A percentile compares a stretch with the other conserved stretches of the same genome.
phyloP scores from a whole-genome alignment of 92 coral and sea anemone genomes.

The Epizoanthus scotinus region DNA sequence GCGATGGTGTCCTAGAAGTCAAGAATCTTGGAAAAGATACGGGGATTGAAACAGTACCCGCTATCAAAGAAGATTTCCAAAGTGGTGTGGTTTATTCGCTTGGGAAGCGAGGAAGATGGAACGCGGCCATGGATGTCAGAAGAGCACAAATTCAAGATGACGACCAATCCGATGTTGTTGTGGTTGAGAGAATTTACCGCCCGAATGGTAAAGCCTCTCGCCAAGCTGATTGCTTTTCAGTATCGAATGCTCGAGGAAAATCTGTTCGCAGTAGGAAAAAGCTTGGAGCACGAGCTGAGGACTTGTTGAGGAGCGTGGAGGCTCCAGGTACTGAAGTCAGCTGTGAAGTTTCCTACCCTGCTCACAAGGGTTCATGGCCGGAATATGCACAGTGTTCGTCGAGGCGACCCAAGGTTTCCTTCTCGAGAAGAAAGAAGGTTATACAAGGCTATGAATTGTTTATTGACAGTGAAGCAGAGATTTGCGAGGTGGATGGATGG shows the following conservation, averaged over 20 bases:
- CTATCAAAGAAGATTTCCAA: slow-evolving; percentile 20
- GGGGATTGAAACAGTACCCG: background rate
- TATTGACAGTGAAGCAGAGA: slow-evolving; percentile 11
- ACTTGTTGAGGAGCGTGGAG: slow-evolving; percentile 4
- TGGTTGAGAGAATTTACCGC: slow-evolving; percentile 19
- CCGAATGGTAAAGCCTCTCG: background rate
- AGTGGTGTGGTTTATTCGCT: slow-evolving; percentile 38
- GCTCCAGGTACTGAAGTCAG: background rate
- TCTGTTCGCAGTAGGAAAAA: slow-evolving; percentile 10
- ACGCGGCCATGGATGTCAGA: slow-evolving; percentile 15
- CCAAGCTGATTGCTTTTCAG: slow-evolving; percentile 20
- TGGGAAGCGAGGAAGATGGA: slow-evolving; percentile 36
- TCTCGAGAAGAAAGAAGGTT: slow-evolving; percentile 3
- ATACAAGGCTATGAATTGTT: background rate
- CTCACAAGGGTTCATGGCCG: slow-evolving; percentile 9
- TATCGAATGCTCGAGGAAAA: slow-evolving; percentile 1
- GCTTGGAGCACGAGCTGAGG: slow-evolving; percentile 21
- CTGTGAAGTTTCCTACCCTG: slow-evolving; percentile 10
- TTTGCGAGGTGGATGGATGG: background rate
- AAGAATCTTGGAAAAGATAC: background rate
- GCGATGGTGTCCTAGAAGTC: slow-evolving; percentile 28
- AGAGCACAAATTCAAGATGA: background rate
- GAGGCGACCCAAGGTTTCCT: background rate
- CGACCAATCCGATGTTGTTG: background rate
- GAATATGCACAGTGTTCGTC: background rate